Percentiles rank a stretch among this genome's conserved stretches.
Conservation (phyloP, 92 coral and sea anemone genomes). For the Epizoanthus illoricatus region DNA sequence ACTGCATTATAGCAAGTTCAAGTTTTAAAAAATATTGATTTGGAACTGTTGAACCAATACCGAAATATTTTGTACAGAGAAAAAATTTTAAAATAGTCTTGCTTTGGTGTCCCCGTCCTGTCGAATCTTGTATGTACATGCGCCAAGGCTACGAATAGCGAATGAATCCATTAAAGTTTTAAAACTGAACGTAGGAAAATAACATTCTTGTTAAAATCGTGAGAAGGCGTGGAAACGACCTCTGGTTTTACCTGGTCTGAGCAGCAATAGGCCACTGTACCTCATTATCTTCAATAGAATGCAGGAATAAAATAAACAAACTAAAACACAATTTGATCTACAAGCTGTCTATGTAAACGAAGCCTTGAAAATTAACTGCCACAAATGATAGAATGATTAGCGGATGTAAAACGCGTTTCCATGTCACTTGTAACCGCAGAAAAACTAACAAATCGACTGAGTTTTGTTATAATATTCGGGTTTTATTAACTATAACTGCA, state of each 20-base stretch:
- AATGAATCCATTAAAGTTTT: not conserved
- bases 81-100: not conserved
- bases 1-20: not conserved
- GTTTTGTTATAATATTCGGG: not conserved
- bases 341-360: conserved; percentile 42
- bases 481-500: not conserved
- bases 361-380: conserved; percentile 35
- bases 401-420: conserved; percentile 3
- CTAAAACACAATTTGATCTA: conserved; percentile 25
- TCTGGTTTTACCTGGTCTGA: too few species aligned
- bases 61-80: not conserved
- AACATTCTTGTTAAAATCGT: not conserved
- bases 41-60: not conserved
- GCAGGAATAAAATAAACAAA: conserved; percentile 29
- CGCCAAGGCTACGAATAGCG: not conserved
- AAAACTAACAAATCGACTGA: not conserved
- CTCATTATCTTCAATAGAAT: conserved; percentile 24
- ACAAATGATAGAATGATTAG: conserved; percentile 27
- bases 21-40: conserved; percentile 3
- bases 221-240: not conserved
- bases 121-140: not conserved
- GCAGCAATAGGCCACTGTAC: too few species aligned
- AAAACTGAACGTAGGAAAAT: not conserved
- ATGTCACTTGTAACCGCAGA: not conserved
- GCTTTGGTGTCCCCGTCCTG: not conserved